Evolutionary conservation across 2,113 vertebrate genomes (phyloP), one percentile per base, ranked within the genome.

Genomic region (Perognathus longimembris): DNA sequence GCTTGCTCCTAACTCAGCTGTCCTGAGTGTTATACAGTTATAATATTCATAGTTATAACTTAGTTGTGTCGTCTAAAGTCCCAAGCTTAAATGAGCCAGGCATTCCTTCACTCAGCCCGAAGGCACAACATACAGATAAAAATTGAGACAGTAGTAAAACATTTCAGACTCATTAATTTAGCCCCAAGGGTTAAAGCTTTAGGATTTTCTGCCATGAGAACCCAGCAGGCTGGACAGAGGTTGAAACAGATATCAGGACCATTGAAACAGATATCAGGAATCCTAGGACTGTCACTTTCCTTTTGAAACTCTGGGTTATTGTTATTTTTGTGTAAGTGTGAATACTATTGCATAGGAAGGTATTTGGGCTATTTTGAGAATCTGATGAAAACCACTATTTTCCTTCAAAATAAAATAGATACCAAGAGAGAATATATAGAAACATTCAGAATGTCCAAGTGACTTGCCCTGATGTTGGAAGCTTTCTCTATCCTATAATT

Each of bases 381-480:
- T 34, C 45, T 71, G 17, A 63, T 63, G 61, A 69, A 86, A 94
- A 89, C 75, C 45, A 85, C 59, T 32, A 64, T 34, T 73, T 34
- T 92, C 83, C 67, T 92, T 30, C 64, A 81, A 87, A 78, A 79
- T 91, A 36, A 69, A 28, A n/a, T n/a, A n/a, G n/a, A n/a, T n/a
- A n/a, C n/a, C n/a, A n/a, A 82, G 30, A 89, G 18, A 73, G 24
- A 84, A 4, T 45, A 88, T 81, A 87, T 76, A 84, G 85, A 88
- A 93, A 81, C 30, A 84, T 94, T 84, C 61, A 88, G 34, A 40
- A 85, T 38, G 7, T 67, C 78, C 73, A 76, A 66, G 34, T 81
- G 59, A 77, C 15, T 79, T 89, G 6, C 40, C 36, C 24, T 59
- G 32, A 95, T 20, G 45, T 28, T 81, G 14, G 85, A 59, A 91